Base-by-base conservation (phyloP, 2,888 invertebrate genomes). In the Lepidochitona cinerea region DNA sequence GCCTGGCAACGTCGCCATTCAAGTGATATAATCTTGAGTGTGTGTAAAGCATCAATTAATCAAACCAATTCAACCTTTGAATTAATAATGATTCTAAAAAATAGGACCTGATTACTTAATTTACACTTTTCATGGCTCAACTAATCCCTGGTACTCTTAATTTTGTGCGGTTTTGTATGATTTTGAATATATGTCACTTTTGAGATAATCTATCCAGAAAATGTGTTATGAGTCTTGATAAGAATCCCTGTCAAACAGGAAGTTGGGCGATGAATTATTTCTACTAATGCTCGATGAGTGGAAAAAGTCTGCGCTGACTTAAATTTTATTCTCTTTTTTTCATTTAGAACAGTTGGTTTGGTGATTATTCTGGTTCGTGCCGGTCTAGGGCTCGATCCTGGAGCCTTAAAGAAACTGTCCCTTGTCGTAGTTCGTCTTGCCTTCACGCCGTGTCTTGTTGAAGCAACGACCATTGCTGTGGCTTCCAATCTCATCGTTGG, bases 341-440 rank as follows among this genome's bases (percentile, higher is more conserved):
- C 52, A 93, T 93, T 68, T 92, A 96, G 98, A 88, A 95, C 95
- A 93, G 94, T 96, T 71, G 97, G 98, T 23, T 92, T 98, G 85
- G 96, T 96, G 9, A 95, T 98, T 76, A 97, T 98, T 83, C 92
- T 98, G 83, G 96, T 95, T 54, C 93, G 98, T 90, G 98, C 98
- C 75, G 98, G 98, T 26, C 92, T 98, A 84, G 97, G 97, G 89
- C 92, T 98, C 89, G 97, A 98, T 89, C 96, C 97, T 1, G 92
- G 93, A 68, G 97, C 96, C 2, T 93, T 98, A 90, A 95, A 94
- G 89, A 94, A 95, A 83, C 93, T 97, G 80, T 96, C 95, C 12
- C 85, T 85, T 75, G 88, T 86, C 32, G 89, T 90, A 5, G 92
- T 97, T 64, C 95, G 96, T 87, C 92, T 98, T 69, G 96, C 97